Evolutionary conservation across 2,888 invertebrate species (phyloP).

Genomic region (Creontiades dilutus): DNA sequence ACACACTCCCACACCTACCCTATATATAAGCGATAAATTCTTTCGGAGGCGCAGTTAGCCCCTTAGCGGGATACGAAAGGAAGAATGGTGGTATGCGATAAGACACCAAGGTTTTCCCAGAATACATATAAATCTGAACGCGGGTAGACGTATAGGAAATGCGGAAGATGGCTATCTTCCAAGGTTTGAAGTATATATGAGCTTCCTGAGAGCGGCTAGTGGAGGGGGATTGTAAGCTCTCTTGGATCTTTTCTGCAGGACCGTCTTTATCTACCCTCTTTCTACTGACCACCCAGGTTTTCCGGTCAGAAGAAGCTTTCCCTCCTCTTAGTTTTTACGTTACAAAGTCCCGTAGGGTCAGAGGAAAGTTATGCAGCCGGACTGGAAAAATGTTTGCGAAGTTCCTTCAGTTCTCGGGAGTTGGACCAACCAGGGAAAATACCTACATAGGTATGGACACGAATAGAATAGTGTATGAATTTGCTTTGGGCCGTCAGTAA

Average conservation of each 20-base stretch:
- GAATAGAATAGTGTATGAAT: too few relatives aligned
- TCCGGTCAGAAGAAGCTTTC: conserved; percentile 38
- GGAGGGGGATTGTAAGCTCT: conserved; percentile 29
- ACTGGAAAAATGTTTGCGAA: too few relatives aligned
- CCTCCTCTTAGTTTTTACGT: background rate
- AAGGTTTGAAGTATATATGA: conserved; percentile 59
- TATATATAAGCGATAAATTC: conserved; percentile 53
- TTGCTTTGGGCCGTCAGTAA: too few relatives aligned
- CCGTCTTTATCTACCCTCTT: conserved; percentile 58
- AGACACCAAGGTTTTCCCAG: conserved; percentile 57
- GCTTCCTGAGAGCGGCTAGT: conserved; percentile 3
- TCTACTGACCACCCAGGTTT: conserved; percentile 35
- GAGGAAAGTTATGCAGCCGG: too few relatives aligned
- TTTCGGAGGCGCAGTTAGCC: conserved; percentile 55
- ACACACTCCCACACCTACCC: background rate
- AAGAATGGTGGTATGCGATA: conserved; percentile 59
- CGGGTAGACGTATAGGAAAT: conserved; percentile 57
- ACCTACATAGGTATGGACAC: too few relatives aligned
- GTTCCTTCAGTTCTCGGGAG: too few relatives aligned
- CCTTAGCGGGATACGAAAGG: conserved; percentile 37
- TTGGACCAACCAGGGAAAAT: too few relatives aligned
- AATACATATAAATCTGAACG: conserved; percentile 50
- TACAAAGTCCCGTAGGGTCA: too few relatives aligned
- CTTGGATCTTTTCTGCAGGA: conserved; percentile 51
- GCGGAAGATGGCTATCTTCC: conserved; percentile 50